Base-by-base conservation (phyloP, 2,797 vertebrate species). In the Pseudomugil tenellus region DNA sequence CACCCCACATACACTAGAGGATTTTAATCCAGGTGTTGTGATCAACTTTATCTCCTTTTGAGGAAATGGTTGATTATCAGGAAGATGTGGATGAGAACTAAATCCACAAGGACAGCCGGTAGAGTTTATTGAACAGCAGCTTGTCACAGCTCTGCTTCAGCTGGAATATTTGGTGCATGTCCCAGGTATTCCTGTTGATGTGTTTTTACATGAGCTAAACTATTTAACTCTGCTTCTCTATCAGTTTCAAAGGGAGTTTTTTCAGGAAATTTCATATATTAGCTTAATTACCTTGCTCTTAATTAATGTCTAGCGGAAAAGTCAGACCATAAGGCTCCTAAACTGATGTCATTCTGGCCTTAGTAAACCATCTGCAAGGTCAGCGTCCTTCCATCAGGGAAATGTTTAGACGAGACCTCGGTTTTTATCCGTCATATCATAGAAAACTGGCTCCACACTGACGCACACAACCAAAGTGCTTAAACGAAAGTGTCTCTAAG, bases 181-280 rank as follows among this genome's bases (percentile, higher is more conserved):
- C 8, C 64, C 64, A 63, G 58, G 53, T 58, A 58, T 41, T 19
- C 43, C 64, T 3, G 52, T 63, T n/a, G 53, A 58, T 35, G 25
- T 28, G 0, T 58, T 63, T 58, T 68, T 68, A 21, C 17, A 63
- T 34, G 58, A 63, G 34, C 59, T 58, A 43, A 1, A 68, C 7
- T 58, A 68, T 17, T 58, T 46, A 58, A 14, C 1, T 0, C 54
- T 19, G 28, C 59, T 21, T 37, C 59, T 52, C 1, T 53, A 7
- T 6, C 37, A 56, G 3, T 32, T 23, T 43, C 43, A 2, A 58
- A 2, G 43, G 8, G 0, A n/a, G n/a, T n/a, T n/a, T n/a, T n/a
- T n/a, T n/a, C n/a, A n/a, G n/a, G n/a, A n/a, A n/a, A n/a, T n/a
- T n/a, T n/a, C n/a, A n/a, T n/a, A n/a, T n/a, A n/a, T n/a, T n/a